Base-by-base conservation (phyloP, 1,140 invertebrate genomes). In the Oryctes rhinoceros region DNA sequence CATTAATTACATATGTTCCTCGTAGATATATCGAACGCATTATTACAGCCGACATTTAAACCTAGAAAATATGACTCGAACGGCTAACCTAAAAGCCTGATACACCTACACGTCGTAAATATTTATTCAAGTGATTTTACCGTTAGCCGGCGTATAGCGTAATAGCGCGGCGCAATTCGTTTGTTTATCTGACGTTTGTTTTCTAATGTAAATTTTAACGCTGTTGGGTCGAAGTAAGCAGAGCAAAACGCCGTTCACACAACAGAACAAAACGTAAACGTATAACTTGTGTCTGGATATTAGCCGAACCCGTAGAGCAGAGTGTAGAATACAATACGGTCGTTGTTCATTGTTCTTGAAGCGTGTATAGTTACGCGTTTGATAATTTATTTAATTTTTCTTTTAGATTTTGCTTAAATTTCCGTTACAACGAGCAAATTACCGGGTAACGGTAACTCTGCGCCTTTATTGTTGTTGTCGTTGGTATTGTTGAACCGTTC, bases 181-280 rank as follows among this genome's bases (percentile, higher is more conserved):
- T 59, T 59, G 53, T 59, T 59, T 59, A 59, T 18, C 53, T 59
- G 53, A 59, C 53, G 53, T 59, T 59, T 59, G 53, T 59, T 59
- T 59, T 59, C 53, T 4, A n/a, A 59, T 6, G 53, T 59, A 59
- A 4, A 59, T 59, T 59, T n/a, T 10, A 59, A 59, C 18, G 53
- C 7, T 15, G 53, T n/a, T 59, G 18, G 53, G 53, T 59, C 53
- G 3, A 59, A 59, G 13, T 59, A 59, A 59, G 53, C 53, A 59
- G 53, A 59, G 53, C 53, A 59, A 59, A 59, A 59, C 53, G 53
- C 10, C 53, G 53, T 59, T 59, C 53, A 59, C 53, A 15, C 53
- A 59, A 18, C 3, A n/a, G 18, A 59, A n/a, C 18, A 15, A 59
- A n/a, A 59, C 53, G 53, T n/a, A n/a, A 10, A 59, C 18, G 53